Base-by-base conservation (phyloP, 2,888 invertebrate genomes). In the Capitulum mitella region DNA sequence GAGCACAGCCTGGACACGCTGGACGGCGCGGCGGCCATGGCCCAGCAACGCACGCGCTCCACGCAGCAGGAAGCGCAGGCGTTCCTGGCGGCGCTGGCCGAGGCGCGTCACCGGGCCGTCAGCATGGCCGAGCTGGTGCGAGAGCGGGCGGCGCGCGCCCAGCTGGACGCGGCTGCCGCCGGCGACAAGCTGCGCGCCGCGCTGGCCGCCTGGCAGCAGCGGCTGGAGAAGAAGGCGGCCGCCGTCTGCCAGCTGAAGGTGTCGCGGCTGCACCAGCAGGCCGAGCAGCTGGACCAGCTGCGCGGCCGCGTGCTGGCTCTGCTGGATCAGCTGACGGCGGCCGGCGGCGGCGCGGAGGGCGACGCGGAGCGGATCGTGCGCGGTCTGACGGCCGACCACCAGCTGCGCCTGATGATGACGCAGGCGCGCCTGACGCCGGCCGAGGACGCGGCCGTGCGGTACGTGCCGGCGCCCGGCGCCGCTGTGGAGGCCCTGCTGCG, bases 381-480 rank as follows among this genome's bases (percentile, higher is more conserved):
- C 29, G 43, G 76, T 8, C 22, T 76, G 29, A 43, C 46, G 46
- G 32, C 46, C 19, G 46, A 76, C 46, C 76, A 48, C 46, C 46
- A 76, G 76, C 43, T 76, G 46, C 76, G 29, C 16, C 29, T 48
- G 32, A 29, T 43, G 76, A 48, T 48, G 29, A 12, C 14, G 14
- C 43, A 32, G 43, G 76, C 46, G 29, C 43, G 29, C 46, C 76
- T 76, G 46, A n/a, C 76, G 46, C 87, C 88, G 32, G 88, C 88
- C 80, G 87, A 88, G 82, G 96, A 97, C 88, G 76, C 76, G 16
- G 76, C 48, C 5, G 29, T 76, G 46, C n/a, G 76, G 16, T 76
- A n/a, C 48, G 76, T 95, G 86, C 89, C 89, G 81, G 86, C 82
- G 86, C 86, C 82, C 81, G 79, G 76, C 79, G 79, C 78, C 76